Percentiles rank a stretch among this genome's conserved stretches.
Conservation (phyloP, 2,113 vertebrate species). For the Hemiprocne comata region DNA sequence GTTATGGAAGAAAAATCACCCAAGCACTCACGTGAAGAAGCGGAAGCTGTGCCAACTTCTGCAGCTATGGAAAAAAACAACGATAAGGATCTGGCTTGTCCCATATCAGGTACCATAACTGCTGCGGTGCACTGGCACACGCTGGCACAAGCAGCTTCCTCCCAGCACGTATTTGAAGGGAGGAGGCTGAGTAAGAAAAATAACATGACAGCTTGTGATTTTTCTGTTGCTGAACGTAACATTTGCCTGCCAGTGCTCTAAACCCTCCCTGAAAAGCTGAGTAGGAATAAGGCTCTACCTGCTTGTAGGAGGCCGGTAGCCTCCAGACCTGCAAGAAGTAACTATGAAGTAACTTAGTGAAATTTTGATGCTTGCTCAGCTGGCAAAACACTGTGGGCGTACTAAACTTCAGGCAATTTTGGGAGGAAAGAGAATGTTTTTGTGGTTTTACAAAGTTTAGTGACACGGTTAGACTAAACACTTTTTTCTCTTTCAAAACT, state of each 20-base stretch:
- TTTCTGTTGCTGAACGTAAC: no score
- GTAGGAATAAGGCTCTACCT: neutral
- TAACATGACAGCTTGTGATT: neutral
- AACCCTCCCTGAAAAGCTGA: neutral
- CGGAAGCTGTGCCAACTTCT: neutral
- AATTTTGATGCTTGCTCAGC: neutral
- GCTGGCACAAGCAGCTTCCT: neutral
- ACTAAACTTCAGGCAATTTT: neutral
- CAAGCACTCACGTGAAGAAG: neutral
- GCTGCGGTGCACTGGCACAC: neutral
- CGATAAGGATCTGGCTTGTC: neutral
- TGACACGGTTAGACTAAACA: no score
- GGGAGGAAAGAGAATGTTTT: neutral
- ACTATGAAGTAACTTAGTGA: rapidly evolving
- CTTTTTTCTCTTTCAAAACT: neutral
- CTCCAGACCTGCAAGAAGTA: no score
- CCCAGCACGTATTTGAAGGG: neutral
- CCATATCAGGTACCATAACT: neutral
- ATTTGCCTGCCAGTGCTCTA: neutral
- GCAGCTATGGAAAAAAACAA: neutral
- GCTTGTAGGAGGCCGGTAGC: no score
- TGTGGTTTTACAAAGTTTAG: neutral
- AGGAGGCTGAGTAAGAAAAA: neutral
- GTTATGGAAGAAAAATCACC: neutral
- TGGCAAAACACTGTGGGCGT: neutral